These are phyloP conservation scores for Syngnathus typhle DNA, from an alignment of 2,113 vertebrate genomes.

Conservation along the genomic window DNA sequence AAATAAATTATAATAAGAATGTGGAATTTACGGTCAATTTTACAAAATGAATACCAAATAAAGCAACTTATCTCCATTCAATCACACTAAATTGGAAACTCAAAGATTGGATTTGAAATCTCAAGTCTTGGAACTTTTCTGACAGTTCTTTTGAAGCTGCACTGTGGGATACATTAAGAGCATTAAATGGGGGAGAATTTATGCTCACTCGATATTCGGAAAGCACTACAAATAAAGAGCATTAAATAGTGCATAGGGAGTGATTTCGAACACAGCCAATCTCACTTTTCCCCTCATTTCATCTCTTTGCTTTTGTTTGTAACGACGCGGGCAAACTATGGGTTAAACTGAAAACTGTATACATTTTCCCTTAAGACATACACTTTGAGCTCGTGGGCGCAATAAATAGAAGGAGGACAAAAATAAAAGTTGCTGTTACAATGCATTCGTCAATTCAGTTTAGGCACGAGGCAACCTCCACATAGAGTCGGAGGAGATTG, in stretches of 20 bases:
- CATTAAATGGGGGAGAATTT: neutral
- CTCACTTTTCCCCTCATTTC: slow-evolving; percentile 23
- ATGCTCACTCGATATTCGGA: neutral
- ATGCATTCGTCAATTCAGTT: slow-evolving; percentile 99
- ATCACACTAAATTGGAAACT: neutral
- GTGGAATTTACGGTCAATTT: neutral
- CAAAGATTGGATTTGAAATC: neutral
- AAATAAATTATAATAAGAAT: neutral
- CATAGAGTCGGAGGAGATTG: slow-evolving; percentile 80
- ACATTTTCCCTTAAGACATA: slow-evolving; percentile 89
- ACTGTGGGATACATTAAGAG: neutral
- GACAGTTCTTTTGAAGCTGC: neutral
- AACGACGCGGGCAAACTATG: slow-evolving; percentile 67
- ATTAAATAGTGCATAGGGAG: neutral
- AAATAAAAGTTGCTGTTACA: slow-evolving; percentile 87
- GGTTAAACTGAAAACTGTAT: slow-evolving; percentile 78
- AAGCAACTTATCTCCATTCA: neutral
- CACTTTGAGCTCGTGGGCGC: slow-evolving; percentile 88
- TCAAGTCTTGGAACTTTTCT: neutral
- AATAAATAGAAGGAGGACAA: slow-evolving; percentile 87
- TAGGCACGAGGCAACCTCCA: slow-evolving; percentile 99
- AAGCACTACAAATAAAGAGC: neutral
- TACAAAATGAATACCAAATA: neutral
- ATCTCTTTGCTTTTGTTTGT: slow-evolving; percentile 27
- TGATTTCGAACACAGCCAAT: slow-evolving; percentile 3